phyloP scores from a whole-genome alignment of 92 coral and sea anemone species.

The Galaxea fascicularis region DNA sequence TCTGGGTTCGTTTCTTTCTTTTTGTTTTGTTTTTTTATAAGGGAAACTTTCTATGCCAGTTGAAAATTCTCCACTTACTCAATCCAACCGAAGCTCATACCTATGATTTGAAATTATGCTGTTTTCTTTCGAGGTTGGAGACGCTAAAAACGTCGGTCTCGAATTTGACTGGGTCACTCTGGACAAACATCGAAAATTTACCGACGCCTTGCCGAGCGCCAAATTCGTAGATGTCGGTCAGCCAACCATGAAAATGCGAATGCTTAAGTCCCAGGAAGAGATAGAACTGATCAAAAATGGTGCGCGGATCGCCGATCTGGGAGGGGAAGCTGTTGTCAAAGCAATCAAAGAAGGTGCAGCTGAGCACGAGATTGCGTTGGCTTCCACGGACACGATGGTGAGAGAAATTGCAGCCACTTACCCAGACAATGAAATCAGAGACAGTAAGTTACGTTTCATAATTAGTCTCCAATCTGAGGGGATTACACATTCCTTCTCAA shows the following conservation, averaged over 20 bases:
- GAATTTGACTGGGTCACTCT: constrained; percentile 84
- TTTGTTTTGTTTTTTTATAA: too few relatives aligned
- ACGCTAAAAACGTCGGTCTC: constrained; percentile 78
- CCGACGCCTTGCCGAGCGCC: constrained; percentile 81
- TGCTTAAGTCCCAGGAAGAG: constrained; percentile 90
- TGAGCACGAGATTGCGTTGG: constrained; percentile 92
- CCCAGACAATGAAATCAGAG: constrained; percentile 86
- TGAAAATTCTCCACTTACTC: too few relatives aligned
- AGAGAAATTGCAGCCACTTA: constrained; percentile 82
- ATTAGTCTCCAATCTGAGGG: not conserved
- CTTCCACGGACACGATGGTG: constrained; percentile 87
- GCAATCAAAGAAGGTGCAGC: constrained; percentile 77
- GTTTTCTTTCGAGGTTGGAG: constrained; percentile 46
- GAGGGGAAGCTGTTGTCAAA: constrained; percentile 79
- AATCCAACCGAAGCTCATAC: not conserved
- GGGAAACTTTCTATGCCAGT: too few relatives aligned
- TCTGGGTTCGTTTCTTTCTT: too few relatives aligned
- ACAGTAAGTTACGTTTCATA: constrained; percentile 70
- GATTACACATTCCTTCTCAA: not conserved
- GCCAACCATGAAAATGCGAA: constrained; percentile 89
- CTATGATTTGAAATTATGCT: not conserved
- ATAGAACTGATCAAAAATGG: constrained; percentile 86
- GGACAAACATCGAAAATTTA: constrained; percentile 70
- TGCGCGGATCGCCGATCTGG: constrained; percentile 88
- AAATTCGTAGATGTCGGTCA: constrained; percentile 77